Evolutionary conservation across 2,797 vertebrate species (phyloP), one percentile per base, ranked within the genome.

Genomic region (Sebastes iracundus): DNA sequence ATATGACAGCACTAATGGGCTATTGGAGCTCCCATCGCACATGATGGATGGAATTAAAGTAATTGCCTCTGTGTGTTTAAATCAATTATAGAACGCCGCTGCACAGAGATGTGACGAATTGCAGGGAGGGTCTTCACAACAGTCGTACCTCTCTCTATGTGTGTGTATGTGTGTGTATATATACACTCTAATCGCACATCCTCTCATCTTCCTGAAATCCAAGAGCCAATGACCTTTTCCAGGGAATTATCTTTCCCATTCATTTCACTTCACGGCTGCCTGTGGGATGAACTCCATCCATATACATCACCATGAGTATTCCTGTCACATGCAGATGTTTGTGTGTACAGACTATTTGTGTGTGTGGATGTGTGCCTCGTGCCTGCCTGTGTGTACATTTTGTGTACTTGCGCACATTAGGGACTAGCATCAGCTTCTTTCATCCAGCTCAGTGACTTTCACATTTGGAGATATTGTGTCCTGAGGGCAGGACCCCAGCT

Each of bases 31-130:
- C 91, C 88, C 77, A 89, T 87, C n/a, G 66, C 84, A 88, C 63
- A 85, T 91, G 88, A 94, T 93, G 82, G 87, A 94, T 93, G 82
- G 89, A 93, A 92, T 92, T 92, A 92, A 93, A 93, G 82, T 93
- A 92, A 94, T 92, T 94, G 90, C 89, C 80, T 91, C 77, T 88
- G 84, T 91, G 90, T 88, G 82, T 93, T 93, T 90, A 91, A 93
- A 91, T 93, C 89, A 92, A 90, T 94, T 92, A 91, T 78, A 66
- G 46, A 82, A 87, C 18, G 58, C 64, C 16, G 42, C 78, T 65
- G 64, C 79, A 79, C 79, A 79, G 79, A 86, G 66, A 86, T 64
- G 22, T 90, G 87, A 87, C 70, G 9, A 77, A 92, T 88, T 72
- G 75, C 53, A 73, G 74, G 60, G 62, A 58, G 72, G 82, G 61